phyloP scores from a whole-genome alignment of 1,140 invertebrate genomes.

The Eriocheir sinensis region DNA sequence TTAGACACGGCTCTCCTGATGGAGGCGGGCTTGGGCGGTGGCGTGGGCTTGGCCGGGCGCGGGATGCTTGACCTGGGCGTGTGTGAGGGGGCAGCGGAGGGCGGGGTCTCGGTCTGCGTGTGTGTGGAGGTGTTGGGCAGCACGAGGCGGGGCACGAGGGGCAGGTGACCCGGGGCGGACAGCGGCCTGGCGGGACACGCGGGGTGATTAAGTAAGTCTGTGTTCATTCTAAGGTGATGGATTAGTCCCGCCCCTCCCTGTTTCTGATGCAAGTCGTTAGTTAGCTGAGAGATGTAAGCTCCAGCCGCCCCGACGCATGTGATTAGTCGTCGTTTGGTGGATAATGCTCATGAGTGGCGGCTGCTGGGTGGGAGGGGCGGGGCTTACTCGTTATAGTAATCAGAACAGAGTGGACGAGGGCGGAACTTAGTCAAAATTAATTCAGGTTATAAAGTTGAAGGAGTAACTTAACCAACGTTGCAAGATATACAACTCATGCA shows the following conservation, averaged over 20 bases:
- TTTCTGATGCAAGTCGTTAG: neutral
- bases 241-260: too few relatives aligned
- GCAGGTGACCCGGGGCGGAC: slow-evolving; percentile 75
- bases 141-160: slow-evolving; percentile 71
- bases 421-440: too few relatives aligned
- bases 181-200: slow-evolving; percentile 59
- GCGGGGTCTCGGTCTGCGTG: slow-evolving; percentile 68
- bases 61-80: slow-evolving; percentile 59
- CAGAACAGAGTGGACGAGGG: too few relatives aligned
- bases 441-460: too few relatives aligned
- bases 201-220: too few relatives aligned
- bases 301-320: neutral
- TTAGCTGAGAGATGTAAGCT: neutral
- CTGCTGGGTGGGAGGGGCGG: neutral
- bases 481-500: too few relatives aligned
- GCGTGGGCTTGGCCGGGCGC: slow-evolving; percentile 73
- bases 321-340: neutral
- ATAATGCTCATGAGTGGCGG: neutral
- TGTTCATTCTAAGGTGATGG: slow-evolving; percentile 45
- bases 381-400: too few relatives aligned
- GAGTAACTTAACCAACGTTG: too few relatives aligned
- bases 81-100: slow-evolving; percentile 40
- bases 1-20: slow-evolving; percentile 76
- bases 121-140: slow-evolving; percentile 73
- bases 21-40: slow-evolving; percentile 77